Evolutionary conservation across 2,113 vertebrate species (phyloP).

Genomic region (Helogale parvula): DNA sequence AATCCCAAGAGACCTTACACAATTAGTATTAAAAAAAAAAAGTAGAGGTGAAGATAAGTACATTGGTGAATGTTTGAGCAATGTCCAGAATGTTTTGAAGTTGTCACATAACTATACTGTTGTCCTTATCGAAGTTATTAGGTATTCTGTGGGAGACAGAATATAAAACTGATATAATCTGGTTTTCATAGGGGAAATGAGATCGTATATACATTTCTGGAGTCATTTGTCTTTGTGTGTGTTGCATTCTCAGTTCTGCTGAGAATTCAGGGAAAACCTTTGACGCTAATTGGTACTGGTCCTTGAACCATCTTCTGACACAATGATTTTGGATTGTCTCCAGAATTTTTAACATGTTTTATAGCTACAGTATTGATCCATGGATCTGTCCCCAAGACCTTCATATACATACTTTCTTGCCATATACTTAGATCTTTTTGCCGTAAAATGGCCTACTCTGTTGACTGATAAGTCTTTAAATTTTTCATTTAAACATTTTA

Average conservation of each 20-base stretch:
- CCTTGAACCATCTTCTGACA: constrained; percentile 8
- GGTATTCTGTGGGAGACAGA: not conserved
- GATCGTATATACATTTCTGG: not conserved
- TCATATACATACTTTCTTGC: not conserved
- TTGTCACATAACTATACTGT: not conserved
- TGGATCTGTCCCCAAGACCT: not conserved
- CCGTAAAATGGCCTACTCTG: not conserved
- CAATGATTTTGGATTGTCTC: not conserved
- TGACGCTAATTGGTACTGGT: not conserved
- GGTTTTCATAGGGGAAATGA: not conserved
- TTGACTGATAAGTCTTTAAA: not conserved
- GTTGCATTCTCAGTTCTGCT: not conserved
- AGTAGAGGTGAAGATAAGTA: not conserved
- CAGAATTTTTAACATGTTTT: not conserved
- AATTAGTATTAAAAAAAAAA: not conserved
- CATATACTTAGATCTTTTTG: not conserved
- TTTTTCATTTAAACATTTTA: too few species aligned
- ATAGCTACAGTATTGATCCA: not conserved
- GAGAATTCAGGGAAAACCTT: not conserved
- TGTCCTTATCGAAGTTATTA: not conserved
- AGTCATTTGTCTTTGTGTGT: not conserved
- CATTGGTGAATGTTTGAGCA: not conserved
- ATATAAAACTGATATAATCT: not conserved
- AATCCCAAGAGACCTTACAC: not conserved
- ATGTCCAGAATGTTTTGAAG: not conserved